phyloP scores from a whole-genome alignment of 2,113 vertebrate genomes.

The Piaya cayana region DNA sequence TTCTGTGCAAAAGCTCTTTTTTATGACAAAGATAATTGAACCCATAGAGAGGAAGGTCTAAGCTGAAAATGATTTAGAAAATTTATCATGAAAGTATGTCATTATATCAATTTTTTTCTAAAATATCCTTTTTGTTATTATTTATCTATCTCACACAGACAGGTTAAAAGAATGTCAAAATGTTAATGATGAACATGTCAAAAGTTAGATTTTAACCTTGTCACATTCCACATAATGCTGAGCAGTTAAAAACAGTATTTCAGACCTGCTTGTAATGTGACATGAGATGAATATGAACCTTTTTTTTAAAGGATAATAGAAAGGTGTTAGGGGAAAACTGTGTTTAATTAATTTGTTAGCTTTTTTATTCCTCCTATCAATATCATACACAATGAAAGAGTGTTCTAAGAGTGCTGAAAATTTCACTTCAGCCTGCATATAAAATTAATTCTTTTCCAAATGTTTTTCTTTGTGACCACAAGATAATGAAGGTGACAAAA shows the following conservation, averaged over 20 bases:
- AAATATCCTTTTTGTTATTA: slow-evolving; percentile 65
- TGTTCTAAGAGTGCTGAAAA: background rate
- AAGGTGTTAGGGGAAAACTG: slow-evolving; percentile 4
- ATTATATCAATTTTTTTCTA: slow-evolving; percentile 75
- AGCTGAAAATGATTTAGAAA: slow-evolving; percentile 76
- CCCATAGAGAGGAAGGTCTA: slow-evolving; percentile 72
- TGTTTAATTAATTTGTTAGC: slow-evolving; percentile 34
- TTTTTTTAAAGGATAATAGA: slow-evolving; percentile 13
- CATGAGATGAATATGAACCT: background rate
- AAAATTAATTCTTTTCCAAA: slow-evolving; percentile 31
- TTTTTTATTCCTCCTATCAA: background rate
- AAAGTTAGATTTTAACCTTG: slow-evolving; percentile 65
- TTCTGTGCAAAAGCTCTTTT: slow-evolving; percentile 69
- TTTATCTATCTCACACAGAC: slow-evolving; percentile 67
- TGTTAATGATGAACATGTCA: slow-evolving; percentile 62
- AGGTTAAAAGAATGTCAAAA: slow-evolving; percentile 49
- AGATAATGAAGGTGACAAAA: slow-evolving; percentile 20
- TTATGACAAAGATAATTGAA: slow-evolving; percentile 82
- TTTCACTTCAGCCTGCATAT: slow-evolving; percentile 7
- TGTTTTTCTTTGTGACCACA: slow-evolving; percentile 13
- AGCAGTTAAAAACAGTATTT: slow-evolving; percentile 55
- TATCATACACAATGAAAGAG: background rate
- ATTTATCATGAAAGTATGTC: slow-evolving; percentile 73
- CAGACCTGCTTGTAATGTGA: slow-evolving; percentile 32
- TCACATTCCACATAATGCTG: slow-evolving; percentile 13